Conservation (phyloP, 2,797 vertebrate species). For the Glyptemys insculpta region DNA sequence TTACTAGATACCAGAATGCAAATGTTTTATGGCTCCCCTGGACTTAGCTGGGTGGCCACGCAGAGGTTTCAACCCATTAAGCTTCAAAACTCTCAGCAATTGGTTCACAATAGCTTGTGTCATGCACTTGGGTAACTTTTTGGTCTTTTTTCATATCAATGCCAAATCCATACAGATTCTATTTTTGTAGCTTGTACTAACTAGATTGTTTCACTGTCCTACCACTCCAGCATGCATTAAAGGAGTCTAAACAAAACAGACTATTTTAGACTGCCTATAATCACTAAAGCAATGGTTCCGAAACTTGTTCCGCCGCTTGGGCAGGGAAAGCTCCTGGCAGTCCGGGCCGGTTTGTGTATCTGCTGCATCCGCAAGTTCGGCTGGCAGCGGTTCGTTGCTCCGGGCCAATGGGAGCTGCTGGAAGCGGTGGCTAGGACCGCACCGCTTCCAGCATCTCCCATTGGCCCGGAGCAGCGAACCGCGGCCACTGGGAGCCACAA, state of each 20-base stretch:
- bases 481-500: too few species aligned
- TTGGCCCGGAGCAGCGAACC: too few species aligned
- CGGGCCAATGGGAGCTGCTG: too few species aligned
- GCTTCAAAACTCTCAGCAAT: constrained; percentile 17
- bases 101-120: background rate
- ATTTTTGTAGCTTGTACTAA: background rate
- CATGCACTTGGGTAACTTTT: constrained; percentile 1
- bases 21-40: background rate
- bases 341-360: too few species aligned
- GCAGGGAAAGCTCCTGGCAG: too few species aligned
- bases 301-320: too few species aligned
- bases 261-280: constrained; percentile 12
- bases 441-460: too few species aligned
- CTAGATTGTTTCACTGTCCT: background rate
- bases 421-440: too few species aligned
- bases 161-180: background rate
- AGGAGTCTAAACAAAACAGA: background rate
- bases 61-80: background rate
- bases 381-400: too few species aligned
- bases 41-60: background rate
- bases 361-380: too few species aligned
- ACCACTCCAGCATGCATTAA: background rate
- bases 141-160: constrained; percentile 26
- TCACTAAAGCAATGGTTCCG: background rate
- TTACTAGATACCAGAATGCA: background rate